Evolutionary conservation across 2,797 vertebrate genomes (phyloP).

Genomic region (Fistularia commersonii): DNA sequence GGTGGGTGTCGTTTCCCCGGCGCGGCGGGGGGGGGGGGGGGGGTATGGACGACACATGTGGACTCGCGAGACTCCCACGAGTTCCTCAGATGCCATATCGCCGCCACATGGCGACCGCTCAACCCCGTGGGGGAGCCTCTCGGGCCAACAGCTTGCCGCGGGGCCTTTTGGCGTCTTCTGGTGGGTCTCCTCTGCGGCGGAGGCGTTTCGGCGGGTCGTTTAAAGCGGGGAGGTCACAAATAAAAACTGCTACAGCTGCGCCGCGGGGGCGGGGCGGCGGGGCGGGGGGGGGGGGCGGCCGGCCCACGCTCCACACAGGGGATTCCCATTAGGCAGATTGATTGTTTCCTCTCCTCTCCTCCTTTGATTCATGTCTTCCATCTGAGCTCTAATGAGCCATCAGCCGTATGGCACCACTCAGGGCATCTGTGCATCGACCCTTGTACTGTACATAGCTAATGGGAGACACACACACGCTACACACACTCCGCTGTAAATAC

Average conservation of each 20-base stretch:
- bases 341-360: constrained; percentile 77
- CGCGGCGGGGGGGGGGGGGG: no score
- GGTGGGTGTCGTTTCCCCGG: constrained; percentile 58
- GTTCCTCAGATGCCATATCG: constrained; percentile 57
- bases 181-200: constrained; percentile 65
- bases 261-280: no score
- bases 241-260: constrained; percentile 74
- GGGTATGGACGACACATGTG: constrained; percentile 85
- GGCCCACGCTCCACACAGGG: constrained; percentile 70
- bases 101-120: constrained; percentile 33
- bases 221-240: constrained; percentile 69
- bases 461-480: constrained; percentile 37
- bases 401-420: constrained; percentile 75
- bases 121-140: constrained; percentile 47
- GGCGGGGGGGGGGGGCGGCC: constrained; percentile 56
- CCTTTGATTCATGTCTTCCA: constrained; percentile 82
- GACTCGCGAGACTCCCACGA: constrained; percentile 39
- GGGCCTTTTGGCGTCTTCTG: constrained; percentile 55
- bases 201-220: constrained; percentile 54
- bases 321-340: constrained; percentile 82
- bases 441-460: constrained; percentile 61
- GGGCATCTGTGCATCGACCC: constrained; percentile 74
- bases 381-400: constrained; percentile 79
- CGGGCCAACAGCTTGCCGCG: constrained; percentile 49
- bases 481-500: constrained; percentile 46